Percentiles rank a stretch among this genome's conserved stretches.
These are phyloP conservation scores for Ophioderma brevispina DNA, from an alignment of 35 echinoderm and acorn worm species.

Conservation along the genomic window DNA sequence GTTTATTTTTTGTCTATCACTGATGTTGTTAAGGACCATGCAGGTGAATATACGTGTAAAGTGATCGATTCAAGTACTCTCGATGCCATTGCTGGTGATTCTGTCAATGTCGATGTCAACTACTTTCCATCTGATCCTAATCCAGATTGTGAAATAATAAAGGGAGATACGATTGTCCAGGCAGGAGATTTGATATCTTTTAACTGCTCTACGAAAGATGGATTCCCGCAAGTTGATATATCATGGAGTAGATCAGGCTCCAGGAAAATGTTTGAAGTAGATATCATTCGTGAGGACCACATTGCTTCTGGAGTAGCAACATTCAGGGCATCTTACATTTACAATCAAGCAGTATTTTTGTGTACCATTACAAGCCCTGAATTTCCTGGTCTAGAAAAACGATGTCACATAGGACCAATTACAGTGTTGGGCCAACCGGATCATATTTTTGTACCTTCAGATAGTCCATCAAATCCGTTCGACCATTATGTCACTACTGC, in stretches of 20 bases:
- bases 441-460: not conserved
- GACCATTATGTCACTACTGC: not conserved
- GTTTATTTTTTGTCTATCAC: not conserved
- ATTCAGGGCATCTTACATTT: not conserved
- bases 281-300: not conserved
- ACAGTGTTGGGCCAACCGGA: not conserved
- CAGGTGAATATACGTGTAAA: not conserved
- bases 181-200: not conserved
- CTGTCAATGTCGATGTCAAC: not conserved
- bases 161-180: not conserved
- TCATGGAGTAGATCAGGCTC: not conserved
- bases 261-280: not conserved
- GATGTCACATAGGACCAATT: not conserved
- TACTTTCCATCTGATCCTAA: not conserved
- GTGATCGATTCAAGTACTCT: not conserved
- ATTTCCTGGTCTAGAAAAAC: not conserved
- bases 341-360: not conserved
- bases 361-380: not conserved
- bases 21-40: not conserved
- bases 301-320: not conserved
- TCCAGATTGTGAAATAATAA: not conserved
- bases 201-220: not conserved
- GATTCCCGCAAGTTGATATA: not conserved
- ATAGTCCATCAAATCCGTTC: not conserved
- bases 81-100: not conserved